Conservation (phyloP, 2,113 vertebrate species). For the Vulpes ferrilata region DNA sequence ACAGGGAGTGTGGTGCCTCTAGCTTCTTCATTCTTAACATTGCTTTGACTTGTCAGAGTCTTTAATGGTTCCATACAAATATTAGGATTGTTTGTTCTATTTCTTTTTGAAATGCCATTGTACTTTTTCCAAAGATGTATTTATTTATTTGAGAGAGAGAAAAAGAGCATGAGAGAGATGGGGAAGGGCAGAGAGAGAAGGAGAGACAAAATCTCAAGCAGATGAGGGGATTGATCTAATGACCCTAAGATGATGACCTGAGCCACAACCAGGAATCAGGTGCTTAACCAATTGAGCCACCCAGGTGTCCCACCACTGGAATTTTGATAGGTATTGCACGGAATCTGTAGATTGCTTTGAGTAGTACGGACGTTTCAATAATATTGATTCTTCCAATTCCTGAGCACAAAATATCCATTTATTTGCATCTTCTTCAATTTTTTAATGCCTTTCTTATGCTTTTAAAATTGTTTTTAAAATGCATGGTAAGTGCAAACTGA, state of each 20-base stretch:
- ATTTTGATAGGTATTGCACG: background rate
- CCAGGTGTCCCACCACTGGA: background rate
- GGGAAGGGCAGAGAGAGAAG: background rate
- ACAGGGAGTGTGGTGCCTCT: background rate
- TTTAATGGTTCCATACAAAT: background rate
- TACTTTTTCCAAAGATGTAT: background rate
- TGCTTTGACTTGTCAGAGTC: background rate
- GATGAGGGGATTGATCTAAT: background rate
- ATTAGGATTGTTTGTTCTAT: background rate
- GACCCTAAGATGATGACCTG: background rate
- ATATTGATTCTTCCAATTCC: background rate
- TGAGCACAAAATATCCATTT: background rate
- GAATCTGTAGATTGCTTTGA: background rate
- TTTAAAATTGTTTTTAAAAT: constrained; percentile 36
- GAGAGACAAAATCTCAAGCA: background rate
- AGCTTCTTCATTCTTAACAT: background rate
- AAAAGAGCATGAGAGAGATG: background rate
- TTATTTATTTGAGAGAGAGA: background rate
- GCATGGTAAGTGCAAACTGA: background rate
- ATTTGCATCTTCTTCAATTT: background rate
- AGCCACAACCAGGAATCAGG: background rate
- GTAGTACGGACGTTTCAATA: background rate
- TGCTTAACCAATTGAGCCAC: background rate
- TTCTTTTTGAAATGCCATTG: background rate
- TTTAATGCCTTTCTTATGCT: background rate